A percentile compares a stretch with the other conserved stretches of the same genome.
phyloP scores from a whole-genome alignment of 2,888 invertebrate species.

The Gymnosoma rotundatum region DNA sequence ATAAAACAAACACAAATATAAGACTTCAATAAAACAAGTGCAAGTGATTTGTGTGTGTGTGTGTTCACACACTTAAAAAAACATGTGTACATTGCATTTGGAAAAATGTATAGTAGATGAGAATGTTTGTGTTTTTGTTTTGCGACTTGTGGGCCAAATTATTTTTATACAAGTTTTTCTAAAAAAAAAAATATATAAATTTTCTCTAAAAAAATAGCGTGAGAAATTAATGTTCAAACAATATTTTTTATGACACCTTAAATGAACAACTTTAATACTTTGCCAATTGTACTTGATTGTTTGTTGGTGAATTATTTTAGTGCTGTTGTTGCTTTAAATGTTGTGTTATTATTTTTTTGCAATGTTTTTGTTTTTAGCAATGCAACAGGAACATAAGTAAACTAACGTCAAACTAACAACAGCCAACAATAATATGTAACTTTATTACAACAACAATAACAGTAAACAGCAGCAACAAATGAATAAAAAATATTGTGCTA shows the following conservation, averaged over 20 bases:
- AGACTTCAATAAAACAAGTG: constrained; percentile 59
- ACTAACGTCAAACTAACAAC: constrained; percentile 8
- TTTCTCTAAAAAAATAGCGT: constrained; percentile 62
- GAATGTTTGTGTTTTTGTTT: constrained; percentile 49
- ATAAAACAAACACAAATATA: constrained; percentile 17
- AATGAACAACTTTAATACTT: constrained; percentile 62
- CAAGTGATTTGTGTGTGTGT: constrained; percentile 53
- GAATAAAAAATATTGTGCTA: constrained; percentile 35
- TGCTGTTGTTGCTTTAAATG: constrained; percentile 7
- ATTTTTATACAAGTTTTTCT: constrained; percentile 54
- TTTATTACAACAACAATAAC: constrained; percentile 16
- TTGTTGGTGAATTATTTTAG: constrained; percentile 55
- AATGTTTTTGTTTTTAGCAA: background rate
- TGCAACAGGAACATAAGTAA: constrained; percentile 40
- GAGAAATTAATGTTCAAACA: constrained; percentile 65
- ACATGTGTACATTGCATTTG: constrained; percentile 23
- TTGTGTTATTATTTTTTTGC: constrained; percentile 2
- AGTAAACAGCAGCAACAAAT: background rate
- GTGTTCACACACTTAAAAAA: constrained; percentile 8
- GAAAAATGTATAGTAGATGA: background rate
- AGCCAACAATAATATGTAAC: constrained; percentile 35
- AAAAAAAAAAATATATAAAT: constrained; percentile 25
- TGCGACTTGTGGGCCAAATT: constrained; percentile 56
- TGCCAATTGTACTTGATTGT: constrained; percentile 43
- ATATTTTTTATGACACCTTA: constrained; percentile 68